These are phyloP conservation scores for Brachionus angularis DNA, from an alignment of 1,140 invertebrate genomes.

Conservation along the genomic window DNA sequence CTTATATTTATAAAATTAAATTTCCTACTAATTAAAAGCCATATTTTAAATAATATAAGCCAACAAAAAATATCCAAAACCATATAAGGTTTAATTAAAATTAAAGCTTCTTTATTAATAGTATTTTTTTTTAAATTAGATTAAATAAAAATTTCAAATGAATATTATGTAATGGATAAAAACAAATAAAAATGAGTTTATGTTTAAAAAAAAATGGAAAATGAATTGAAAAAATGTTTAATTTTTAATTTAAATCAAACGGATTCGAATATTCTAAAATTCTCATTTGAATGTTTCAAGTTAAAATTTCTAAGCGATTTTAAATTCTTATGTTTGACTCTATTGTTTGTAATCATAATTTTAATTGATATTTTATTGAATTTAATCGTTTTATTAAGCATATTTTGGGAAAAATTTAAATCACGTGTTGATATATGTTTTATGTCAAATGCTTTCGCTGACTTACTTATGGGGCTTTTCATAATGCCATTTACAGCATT, in stretches of 20 bases:
- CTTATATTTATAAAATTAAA: too few relatives aligned
- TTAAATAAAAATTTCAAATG: too few relatives aligned
- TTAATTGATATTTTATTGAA: not conserved
- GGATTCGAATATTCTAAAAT: not conserved
- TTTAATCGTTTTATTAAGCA: conserved; percentile 5
- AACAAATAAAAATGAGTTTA: too few relatives aligned
- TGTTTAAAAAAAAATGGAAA: too few relatives aligned
- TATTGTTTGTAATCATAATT: conserved; percentile 1
- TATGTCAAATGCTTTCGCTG: conserved; percentile 46
- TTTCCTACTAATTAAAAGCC: too few relatives aligned
- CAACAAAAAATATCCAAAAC: too few relatives aligned
- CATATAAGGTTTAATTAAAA: too few relatives aligned
- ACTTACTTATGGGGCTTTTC: conserved; percentile 46
- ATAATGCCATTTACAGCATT: conserved; percentile 46
- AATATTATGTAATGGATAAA: too few relatives aligned
- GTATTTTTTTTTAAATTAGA: too few relatives aligned
- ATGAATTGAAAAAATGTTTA: too few relatives aligned
- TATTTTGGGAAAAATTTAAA: conserved; percentile 13
- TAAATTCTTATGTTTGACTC: conserved; percentile 11
- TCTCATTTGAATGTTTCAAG: conserved; percentile 17
- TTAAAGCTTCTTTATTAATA: too few relatives aligned
- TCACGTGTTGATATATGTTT: conserved; percentile 42
- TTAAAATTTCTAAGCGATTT: conserved; percentile 1
- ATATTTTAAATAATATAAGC: too few relatives aligned
- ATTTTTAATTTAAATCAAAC: not conserved